Evolutionary conservation across 1,140 invertebrate species (phyloP).

Genomic region (Glossosoma conforme): DNA sequence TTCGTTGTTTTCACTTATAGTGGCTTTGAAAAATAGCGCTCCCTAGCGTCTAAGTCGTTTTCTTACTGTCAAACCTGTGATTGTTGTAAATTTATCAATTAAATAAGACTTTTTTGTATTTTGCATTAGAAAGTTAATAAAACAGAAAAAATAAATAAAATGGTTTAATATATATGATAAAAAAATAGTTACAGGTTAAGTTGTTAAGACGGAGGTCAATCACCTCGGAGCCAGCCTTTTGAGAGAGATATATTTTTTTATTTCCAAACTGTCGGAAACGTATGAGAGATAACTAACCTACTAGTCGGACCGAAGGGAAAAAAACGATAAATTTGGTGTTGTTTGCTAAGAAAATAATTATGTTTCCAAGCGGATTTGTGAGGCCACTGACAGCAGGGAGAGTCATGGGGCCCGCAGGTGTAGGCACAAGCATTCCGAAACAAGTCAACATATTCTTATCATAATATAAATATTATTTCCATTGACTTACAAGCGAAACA

Average conservation of each 20-base stretch:
- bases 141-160: too few species aligned
- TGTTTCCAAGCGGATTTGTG: slow-evolving; percentile 18
- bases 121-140: too few species aligned
- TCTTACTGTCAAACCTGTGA: too few species aligned
- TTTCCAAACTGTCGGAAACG: slow-evolving; percentile 15
- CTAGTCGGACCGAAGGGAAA: slow-evolving; percentile 1
- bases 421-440: background rate
- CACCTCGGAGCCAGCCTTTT: background rate
- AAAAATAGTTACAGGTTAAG: background rate
- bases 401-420: background rate
- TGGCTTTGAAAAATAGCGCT: too few species aligned
- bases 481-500: too few species aligned
- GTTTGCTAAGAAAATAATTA: slow-evolving; percentile 27
- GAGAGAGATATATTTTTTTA: slow-evolving; percentile 7
- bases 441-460: background rate
- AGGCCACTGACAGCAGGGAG: slow-evolving; percentile 11
- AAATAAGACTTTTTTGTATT: too few species aligned
- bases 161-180: background rate
- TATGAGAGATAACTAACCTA: slow-evolving; percentile 16
- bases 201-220: slow-evolving; percentile 1
- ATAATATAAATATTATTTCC: too few species aligned
- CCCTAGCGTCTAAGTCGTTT: too few species aligned
- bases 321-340: slow-evolving; percentile 22
- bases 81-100: too few species aligned
- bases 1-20: too few species aligned